Conservation (phyloP, 2,113 vertebrate species). For the Regulus satrapa region DNA sequence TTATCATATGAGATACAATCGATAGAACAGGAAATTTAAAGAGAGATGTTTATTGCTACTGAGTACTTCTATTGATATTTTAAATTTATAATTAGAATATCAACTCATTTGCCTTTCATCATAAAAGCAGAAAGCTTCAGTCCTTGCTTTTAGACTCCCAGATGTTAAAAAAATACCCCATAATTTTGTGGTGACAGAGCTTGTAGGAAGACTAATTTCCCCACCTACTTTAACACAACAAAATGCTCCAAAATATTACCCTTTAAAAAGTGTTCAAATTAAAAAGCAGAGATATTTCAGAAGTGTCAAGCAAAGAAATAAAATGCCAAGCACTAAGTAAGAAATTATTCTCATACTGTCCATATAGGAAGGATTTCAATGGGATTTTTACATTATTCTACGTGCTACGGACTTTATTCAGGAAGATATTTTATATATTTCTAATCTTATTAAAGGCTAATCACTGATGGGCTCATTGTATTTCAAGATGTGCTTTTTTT, state of each 20-base stretch:
- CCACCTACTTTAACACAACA: not conserved
- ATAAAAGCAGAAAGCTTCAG: not conserved
- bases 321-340: not conserved
- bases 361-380: not conserved
- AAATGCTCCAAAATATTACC: not conserved
- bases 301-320: not conserved
- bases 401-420: not conserved
- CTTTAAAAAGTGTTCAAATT: not conserved
- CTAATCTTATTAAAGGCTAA: conserved; percentile 38
- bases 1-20: conserved; percentile 17
- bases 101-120: conserved; percentile 5
- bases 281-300: not conserved
- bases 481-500: not conserved
- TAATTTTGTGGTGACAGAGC: not conserved
- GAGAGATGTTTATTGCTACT: conserved; percentile 14
- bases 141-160: not conserved
- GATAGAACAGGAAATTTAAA: conserved; percentile 38
- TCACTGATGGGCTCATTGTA: conserved; percentile 7
- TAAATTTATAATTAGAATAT: conserved; percentile 34
- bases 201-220: not conserved
- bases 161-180: not conserved
- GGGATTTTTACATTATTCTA: not conserved
- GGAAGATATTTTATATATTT: not conserved
- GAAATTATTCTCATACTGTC: not conserved
- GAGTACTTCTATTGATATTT: conserved; percentile 25